These are phyloP conservation scores for Cactoblastis cactorum DNA, from an alignment of 2,888 invertebrate species.

Conservation along the genomic window DNA sequence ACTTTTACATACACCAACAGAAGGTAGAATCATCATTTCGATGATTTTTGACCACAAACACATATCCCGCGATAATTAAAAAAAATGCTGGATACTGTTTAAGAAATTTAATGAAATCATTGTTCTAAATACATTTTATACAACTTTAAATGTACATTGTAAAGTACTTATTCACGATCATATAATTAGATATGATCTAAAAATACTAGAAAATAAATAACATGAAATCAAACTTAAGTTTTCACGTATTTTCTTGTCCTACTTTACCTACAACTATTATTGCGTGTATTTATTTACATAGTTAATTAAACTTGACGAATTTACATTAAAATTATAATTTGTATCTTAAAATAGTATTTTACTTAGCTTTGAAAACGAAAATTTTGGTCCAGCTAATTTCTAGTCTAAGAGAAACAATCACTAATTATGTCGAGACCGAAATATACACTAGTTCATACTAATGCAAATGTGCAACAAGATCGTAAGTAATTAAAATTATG, in stretches of 20 bases:
- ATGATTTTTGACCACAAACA: neutral
- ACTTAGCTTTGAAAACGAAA: slow-evolving; percentile 64
- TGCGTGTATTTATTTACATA: slow-evolving; percentile 71
- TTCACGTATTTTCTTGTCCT: slow-evolving; percentile 56
- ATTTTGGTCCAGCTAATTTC: slow-evolving; percentile 79
- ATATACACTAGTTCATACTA: slow-evolving; percentile 46
- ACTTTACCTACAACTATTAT: slow-evolving; percentile 55
- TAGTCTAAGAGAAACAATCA: slow-evolving; percentile 65
- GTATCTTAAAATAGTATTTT: slow-evolving; percentile 44
- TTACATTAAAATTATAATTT: slow-evolving; percentile 58
- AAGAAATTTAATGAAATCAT: slow-evolving; percentile 77
- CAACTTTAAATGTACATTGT: slow-evolving; percentile 69
- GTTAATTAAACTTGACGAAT: slow-evolving; percentile 57
- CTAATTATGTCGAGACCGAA: slow-evolving; percentile 37
- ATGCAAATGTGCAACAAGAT: neutral
- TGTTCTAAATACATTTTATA: slow-evolving; percentile 77
- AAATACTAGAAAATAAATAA: slow-evolving; percentile 68
- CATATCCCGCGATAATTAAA: neutral
- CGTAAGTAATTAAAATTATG: neutral
- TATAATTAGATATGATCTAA: slow-evolving; percentile 48
- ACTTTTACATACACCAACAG: no score
- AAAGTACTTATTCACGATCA: slow-evolving; percentile 46
- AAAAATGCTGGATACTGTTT: slow-evolving; percentile 38
- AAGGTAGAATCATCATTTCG: no score
- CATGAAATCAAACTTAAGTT: slow-evolving; percentile 50